These are phyloP conservation scores for Siderastrea radians DNA, from an alignment of 92 coral and sea anemone genomes.

Conservation along the genomic window DNA sequence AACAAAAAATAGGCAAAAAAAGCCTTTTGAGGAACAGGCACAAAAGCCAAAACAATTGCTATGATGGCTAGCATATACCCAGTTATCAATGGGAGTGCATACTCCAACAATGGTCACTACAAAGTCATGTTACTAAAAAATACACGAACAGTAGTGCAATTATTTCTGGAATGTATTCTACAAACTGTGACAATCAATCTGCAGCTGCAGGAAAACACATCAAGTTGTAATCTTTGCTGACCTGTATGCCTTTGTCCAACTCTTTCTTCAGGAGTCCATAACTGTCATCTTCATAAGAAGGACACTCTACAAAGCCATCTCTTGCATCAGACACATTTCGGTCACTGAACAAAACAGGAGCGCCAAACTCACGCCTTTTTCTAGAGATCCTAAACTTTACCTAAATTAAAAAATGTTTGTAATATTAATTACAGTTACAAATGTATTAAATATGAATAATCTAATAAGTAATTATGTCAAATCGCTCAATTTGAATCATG, in stretches of 20 bases:
- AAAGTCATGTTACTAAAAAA: no score
- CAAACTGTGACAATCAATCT: no score
- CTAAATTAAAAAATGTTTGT: conserved; percentile 21
- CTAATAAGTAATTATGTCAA: background rate
- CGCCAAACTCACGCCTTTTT: conserved; percentile 95
- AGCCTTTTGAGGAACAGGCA: no score
- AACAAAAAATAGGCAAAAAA: no score
- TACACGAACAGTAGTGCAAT: no score
- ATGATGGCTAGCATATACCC: no score
- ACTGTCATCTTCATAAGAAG: conserved; percentile 95
- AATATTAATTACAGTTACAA: background rate
- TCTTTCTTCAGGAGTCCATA: conserved; percentile 82
- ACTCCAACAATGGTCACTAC: no score
- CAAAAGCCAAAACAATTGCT: no score
- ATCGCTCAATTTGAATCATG: no score
- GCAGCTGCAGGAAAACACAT: no score
- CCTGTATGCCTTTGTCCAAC: conserved; percentile 93
- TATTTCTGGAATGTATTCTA: no score
- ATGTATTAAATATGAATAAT: background rate
- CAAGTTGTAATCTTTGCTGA: background rate
- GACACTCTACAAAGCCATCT: conserved; percentile 96
- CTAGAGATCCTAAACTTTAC: conserved; percentile 93
- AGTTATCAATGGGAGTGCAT: no score
- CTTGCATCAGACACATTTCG: conserved; percentile 87
- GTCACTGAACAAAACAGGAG: conserved; percentile 85